Base-by-base conservation (phyloP, 2,113 vertebrate species). In the Notothenia rossii region DNA sequence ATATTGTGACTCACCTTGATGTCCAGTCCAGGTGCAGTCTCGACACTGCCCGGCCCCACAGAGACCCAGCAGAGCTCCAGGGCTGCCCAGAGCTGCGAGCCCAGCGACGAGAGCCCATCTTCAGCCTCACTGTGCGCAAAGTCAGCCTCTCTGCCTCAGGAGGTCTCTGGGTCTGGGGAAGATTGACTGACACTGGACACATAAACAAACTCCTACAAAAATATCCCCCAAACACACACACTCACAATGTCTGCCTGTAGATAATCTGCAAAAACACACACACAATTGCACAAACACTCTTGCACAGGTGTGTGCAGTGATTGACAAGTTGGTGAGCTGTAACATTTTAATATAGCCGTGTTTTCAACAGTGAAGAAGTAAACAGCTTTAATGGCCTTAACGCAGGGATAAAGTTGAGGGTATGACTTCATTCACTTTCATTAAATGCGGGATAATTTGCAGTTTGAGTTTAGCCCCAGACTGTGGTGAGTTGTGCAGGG, bases 321-420 rank as follows among this genome's bases (percentile, higher is more conserved):
- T 15, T 88, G 91, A 91, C 88, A 86, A 51, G 74, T 58, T 68
- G 73, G 29, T 91, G 88, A 87, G 82, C 77, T 86, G 88, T 82
- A 75, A 91, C 91, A 75, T 88, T 91, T 87, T 93, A 93, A 93
- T 93, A 74, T 8, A 67, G 40, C 48, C 11, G 71, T 65, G 79
- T 75, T 86, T 72, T 62, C 77, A 68, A 51, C 17, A 5, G 74
- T 62, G 74, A 71, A 56, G 74, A 49, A 69, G 79, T 86, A 90
- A 90, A 92, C 86, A 89, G 50, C 10, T 66, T 51, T 77, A 88
- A 86, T 86, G 62, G 71, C 51, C 79, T 55, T n/a, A 53, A 70
- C 45, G 72, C 8, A 13, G 55, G 43, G 20, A 59, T 43, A 14
- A 1, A 50, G 20, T 58, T 40, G 58, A 58, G 36, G 20, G 22